These are phyloP conservation scores for Agonopterix subpropinquella DNA, from an alignment of 2,888 invertebrate genomes.

Conservation along the genomic window DNA sequence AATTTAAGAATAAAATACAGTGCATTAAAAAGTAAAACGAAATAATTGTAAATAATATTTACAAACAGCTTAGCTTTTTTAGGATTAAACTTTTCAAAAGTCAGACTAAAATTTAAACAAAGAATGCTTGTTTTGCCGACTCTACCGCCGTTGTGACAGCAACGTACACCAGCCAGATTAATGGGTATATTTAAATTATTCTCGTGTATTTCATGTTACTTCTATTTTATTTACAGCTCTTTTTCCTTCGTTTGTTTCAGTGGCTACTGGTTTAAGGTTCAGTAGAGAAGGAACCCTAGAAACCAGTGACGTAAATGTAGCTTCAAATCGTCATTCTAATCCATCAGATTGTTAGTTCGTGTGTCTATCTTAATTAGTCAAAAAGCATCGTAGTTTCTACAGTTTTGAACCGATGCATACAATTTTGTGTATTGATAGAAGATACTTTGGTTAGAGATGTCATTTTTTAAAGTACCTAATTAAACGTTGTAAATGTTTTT, in stretches of 20 bases:
- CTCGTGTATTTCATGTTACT: constrained; percentile 51
- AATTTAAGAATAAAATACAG: too few relatives aligned
- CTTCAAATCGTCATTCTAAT: too few relatives aligned
- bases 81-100: too few relatives aligned
- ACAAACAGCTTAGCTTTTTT: too few relatives aligned
- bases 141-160: constrained; percentile 46
- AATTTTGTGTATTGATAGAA: too few relatives aligned
- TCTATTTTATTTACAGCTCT: constrained; percentile 37
- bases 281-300: background rate
- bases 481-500: too few relatives aligned
- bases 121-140: constrained; percentile 30
- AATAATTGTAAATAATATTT: too few relatives aligned
- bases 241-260: constrained; percentile 16
- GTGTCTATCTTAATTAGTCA: too few relatives aligned
- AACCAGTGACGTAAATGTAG: background rate
- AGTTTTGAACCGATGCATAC: too few relatives aligned
- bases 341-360: background rate
- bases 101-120: constrained; percentile 1
- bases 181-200: constrained; percentile 72
- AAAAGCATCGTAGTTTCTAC: too few relatives aligned
- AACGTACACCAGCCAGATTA: constrained; percentile 60
- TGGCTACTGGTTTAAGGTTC: background rate
- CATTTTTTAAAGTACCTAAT: background rate
- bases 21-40: background rate
- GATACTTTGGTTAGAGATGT: background rate